Evolutionary conservation across 2,113 vertebrate genomes (phyloP).

Genomic region (Oreocharis arfaki): DNA sequence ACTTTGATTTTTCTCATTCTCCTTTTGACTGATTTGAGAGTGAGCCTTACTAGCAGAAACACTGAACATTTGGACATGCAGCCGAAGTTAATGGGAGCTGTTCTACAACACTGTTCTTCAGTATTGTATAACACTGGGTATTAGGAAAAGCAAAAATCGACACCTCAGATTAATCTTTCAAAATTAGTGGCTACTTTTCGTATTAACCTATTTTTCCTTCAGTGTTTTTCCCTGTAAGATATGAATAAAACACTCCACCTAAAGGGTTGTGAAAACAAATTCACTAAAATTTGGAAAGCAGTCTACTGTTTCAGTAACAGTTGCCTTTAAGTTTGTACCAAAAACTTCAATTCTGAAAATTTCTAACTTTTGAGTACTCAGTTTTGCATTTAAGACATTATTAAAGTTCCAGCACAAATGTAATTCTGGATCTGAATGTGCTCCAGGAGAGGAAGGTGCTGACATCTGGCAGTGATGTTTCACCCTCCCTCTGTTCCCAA

Average conservation of each 20-base stretch:
- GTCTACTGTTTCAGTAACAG: background rate
- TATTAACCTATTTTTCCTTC: background rate
- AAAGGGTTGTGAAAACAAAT: background rate
- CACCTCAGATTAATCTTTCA: background rate
- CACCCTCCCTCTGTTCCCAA: background rate
- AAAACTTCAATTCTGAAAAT: background rate
- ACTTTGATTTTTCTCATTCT: background rate
- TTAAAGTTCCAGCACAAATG: background rate
- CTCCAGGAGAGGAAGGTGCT: background rate
- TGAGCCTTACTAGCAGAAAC: background rate
- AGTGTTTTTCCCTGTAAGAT: background rate
- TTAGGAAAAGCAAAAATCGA: background rate
- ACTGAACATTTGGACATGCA: background rate
- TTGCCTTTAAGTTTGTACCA: background rate
- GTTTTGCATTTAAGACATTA: background rate
- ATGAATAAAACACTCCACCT: background rate
- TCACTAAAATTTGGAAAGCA: background rate
- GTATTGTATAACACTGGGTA: background rate
- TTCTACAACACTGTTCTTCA: background rate
- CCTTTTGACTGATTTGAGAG: background rate
- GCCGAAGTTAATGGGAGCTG: background rate
- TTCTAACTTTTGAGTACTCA: background rate
- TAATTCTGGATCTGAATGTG: background rate
- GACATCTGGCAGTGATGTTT: background rate
- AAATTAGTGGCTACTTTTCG: background rate